Evolutionary conservation across 2,888 invertebrate species (phyloP).

Genomic region (Stratiomys singularior): DNA sequence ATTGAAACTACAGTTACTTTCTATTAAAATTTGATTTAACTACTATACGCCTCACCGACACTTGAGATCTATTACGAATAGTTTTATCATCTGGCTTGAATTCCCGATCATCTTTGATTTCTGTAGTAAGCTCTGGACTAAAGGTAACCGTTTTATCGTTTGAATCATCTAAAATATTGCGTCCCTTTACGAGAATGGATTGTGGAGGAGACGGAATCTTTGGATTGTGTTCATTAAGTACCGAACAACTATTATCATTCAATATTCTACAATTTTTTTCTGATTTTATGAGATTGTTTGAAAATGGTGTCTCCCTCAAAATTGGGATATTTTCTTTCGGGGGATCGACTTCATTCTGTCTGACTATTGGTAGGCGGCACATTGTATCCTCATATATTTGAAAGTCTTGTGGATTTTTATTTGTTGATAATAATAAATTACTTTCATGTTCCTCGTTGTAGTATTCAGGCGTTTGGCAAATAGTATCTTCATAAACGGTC

Average conservation of each 20-base stretch:
- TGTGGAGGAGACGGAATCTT: neutral
- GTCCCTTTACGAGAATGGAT: constrained; percentile 52
- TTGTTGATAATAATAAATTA: neutral
- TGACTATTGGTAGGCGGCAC: neutral
- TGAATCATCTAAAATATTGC: constrained; percentile 56
- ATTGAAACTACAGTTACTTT: neutral
- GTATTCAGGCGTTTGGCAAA: neutral
- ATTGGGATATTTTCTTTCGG: neutral
- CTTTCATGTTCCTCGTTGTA: neutral
- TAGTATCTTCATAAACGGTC: constrained; percentile 40
- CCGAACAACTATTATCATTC: neutral
- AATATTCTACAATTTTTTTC: neutral
- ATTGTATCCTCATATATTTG: constrained; percentile 47
- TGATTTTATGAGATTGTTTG: neutral
- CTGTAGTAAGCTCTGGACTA: constrained; percentile 49
- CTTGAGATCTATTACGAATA: constrained; percentile 56
- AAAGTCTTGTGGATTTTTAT: neutral
- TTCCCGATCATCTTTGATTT: constrained; percentile 36
- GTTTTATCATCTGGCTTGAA: constrained; percentile 52
- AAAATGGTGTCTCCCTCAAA: neutral
- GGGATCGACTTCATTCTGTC: neutral
- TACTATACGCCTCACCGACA: constrained; percentile 59
- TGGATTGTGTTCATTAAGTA: neutral
- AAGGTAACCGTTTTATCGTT: constrained; percentile 59
- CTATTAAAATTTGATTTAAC: constrained; percentile 54